These are phyloP conservation scores for Pollenia amentaria DNA, from an alignment of 2,888 invertebrate species.

Conservation along the genomic window DNA sequence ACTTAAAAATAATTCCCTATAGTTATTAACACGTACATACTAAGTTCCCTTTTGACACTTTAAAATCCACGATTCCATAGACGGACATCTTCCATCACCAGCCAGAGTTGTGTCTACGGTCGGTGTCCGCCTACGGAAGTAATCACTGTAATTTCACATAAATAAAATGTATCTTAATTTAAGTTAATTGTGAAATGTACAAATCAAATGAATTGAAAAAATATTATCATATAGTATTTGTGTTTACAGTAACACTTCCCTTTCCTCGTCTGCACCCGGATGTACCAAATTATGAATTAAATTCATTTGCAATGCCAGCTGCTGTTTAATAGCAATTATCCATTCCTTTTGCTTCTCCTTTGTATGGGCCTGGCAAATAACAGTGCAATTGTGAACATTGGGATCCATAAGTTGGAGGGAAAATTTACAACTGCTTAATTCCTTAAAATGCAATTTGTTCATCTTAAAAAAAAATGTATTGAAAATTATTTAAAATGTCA, in stretches of 20 bases:
- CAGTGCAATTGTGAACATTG: constrained; percentile 8
- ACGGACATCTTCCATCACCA: no score
- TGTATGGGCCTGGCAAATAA: constrained; percentile 38
- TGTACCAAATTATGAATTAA: constrained; percentile 53
- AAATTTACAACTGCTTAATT: constrained; percentile 31
- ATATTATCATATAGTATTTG: not conserved
- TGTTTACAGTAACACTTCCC: constrained; percentile 46
- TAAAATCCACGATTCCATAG: no score
- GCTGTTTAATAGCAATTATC: constrained; percentile 33
- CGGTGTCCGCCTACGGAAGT: no score
- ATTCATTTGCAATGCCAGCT: constrained; percentile 41
- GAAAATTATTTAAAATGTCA: not conserved
- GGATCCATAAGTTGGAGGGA: constrained; percentile 35
- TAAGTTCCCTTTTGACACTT: no score
- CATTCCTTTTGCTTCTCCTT: constrained; percentile 33
- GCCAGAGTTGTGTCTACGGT: no score
- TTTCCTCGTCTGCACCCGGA: constrained; percentile 38
- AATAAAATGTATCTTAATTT: no score
- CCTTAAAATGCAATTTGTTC: constrained; percentile 55
- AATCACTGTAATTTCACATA: no score
- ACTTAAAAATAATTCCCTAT: no score
- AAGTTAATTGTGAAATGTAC: no score
- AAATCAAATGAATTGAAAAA: no score
- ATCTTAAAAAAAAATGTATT: constrained; percentile 31
- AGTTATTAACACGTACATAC: no score